phyloP scores from a whole-genome alignment of 1,140 invertebrate species.

The Trinorchestia longiramus region DNA sequence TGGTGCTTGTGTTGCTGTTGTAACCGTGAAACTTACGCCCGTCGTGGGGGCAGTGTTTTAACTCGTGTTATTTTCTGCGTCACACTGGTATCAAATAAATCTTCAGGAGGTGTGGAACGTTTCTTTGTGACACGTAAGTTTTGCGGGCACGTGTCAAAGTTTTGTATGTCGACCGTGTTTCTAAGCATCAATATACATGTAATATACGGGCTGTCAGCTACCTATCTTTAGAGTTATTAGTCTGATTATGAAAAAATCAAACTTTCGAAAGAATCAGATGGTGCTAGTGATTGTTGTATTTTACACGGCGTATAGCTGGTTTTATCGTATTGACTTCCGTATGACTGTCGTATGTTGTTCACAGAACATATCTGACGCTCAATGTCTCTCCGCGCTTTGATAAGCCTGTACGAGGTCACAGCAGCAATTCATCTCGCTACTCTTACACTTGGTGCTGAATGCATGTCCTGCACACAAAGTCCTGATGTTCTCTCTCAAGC shows the following conservation, averaged over 20 bases:
- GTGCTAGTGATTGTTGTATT: too few relatives aligned
- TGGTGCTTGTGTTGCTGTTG: neutral
- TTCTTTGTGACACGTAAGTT: neutral
- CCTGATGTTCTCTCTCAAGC: neutral
- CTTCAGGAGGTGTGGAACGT: neutral
- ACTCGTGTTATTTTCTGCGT: neutral
- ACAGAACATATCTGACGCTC: neutral
- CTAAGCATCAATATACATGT: neutral
- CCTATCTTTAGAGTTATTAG: neutral
- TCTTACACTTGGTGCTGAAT: neutral
- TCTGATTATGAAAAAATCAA: too few relatives aligned
- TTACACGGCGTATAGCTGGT: neutral
- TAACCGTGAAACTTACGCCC: neutral
- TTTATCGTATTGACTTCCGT: neutral
- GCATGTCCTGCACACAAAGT: neutral
- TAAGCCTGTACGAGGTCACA: neutral
- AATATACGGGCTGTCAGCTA: neutral
- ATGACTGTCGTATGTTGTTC: neutral
- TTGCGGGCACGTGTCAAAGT: neutral
- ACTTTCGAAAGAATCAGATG: too few relatives aligned
- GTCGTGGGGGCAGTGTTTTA: neutral
- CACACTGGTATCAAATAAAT: neutral
- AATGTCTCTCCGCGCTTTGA: neutral
- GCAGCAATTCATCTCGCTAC: neutral
- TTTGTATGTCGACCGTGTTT: neutral